A percentile compares a stretch with the other conserved stretches of the same genome.
Evolutionary conservation across 2,113 vertebrate genomes (phyloP).

Genomic region (Syngnathus floridae): DNA sequence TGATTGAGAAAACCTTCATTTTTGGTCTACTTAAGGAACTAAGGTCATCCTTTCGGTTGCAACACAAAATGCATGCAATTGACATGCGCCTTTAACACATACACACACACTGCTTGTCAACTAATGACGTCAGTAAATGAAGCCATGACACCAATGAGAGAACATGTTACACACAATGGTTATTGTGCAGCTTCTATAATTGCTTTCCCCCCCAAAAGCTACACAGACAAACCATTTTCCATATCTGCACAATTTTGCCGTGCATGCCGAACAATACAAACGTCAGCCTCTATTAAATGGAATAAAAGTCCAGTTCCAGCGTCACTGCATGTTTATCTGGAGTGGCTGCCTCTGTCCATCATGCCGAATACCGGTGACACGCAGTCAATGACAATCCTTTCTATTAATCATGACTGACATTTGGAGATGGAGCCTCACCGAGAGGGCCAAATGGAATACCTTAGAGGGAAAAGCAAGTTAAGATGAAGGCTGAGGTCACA

Average conservation of each 20-base stretch:
- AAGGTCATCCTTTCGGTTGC: slow-evolving; percentile 18
- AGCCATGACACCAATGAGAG: slow-evolving; percentile 72
- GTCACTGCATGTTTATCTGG: slow-evolving; percentile 50
- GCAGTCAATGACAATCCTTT: slow-evolving; percentile 52
- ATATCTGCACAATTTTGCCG: slow-evolving; percentile 70
- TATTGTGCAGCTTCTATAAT: slow-evolving; percentile 69
- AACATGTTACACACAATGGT: slow-evolving; percentile 67
- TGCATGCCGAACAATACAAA: slow-evolving; percentile 67
- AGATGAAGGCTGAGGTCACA: slow-evolving; percentile 36
- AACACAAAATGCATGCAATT: slow-evolving; percentile 25
- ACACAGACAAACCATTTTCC: slow-evolving; percentile 63
- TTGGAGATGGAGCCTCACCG: slow-evolving; percentile 36
- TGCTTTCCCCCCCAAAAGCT: slow-evolving; percentile 59
- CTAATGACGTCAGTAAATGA: slow-evolving; percentile 68
- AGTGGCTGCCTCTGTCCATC: slow-evolving; percentile 60
- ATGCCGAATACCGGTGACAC: slow-evolving; percentile 56
- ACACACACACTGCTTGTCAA: slow-evolving; percentile 24
- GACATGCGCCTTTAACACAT: neutral
- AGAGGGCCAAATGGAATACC: slow-evolving; percentile 33
- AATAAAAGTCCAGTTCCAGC: slow-evolving; percentile 44
- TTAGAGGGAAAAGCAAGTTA: slow-evolving; percentile 25
- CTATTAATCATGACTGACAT: slow-evolving; percentile 64
- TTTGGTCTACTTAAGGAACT: slow-evolving; percentile 2
- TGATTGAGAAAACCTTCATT: neutral
- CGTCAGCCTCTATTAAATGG: slow-evolving; percentile 64